Conservation (phyloP, 1,140 invertebrate genomes). For the Spodoptera litura region DNA sequence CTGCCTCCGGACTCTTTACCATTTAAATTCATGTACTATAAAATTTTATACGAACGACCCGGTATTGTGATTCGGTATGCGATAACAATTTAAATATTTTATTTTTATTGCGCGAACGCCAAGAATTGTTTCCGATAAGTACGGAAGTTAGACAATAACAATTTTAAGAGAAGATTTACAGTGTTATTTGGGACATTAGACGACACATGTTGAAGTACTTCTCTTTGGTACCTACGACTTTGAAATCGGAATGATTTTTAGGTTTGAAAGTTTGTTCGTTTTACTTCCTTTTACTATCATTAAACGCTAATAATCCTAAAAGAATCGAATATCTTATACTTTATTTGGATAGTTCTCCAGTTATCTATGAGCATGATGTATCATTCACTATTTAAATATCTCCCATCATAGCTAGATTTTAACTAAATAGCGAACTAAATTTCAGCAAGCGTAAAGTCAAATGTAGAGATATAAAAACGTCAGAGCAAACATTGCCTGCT, state of each 20-base stretch:
- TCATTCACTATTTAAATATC: no score
- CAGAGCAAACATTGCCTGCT: no score
- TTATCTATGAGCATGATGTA: no score
- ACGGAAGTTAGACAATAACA: constrained; percentile 50
- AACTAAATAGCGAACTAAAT: no score
- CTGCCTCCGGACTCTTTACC: constrained; percentile 49
- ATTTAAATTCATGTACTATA: constrained; percentile 57
- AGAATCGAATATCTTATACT: no score
- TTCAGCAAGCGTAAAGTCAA: no score
- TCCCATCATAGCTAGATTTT: no score
- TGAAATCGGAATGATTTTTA: background rate
- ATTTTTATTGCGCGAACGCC: constrained; percentile 48
- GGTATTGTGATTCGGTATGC: constrained; percentile 46
- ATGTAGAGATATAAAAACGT: no score
- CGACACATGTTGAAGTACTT: constrained; percentile 21
- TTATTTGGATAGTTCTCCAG: no score
- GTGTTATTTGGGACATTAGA: constrained; percentile 34
- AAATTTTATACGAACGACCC: constrained; percentile 54
- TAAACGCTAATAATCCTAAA: no score
- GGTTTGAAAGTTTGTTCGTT: background rate
- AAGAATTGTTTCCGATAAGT: constrained; percentile 49
- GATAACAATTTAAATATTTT: constrained; percentile 55
- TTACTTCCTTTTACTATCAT: no score
- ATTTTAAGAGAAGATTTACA: constrained; percentile 44
- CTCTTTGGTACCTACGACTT: background rate